These are phyloP conservation scores for Papilio elwesi DNA, from an alignment of 2,888 invertebrate genomes.

Conservation along the genomic window DNA sequence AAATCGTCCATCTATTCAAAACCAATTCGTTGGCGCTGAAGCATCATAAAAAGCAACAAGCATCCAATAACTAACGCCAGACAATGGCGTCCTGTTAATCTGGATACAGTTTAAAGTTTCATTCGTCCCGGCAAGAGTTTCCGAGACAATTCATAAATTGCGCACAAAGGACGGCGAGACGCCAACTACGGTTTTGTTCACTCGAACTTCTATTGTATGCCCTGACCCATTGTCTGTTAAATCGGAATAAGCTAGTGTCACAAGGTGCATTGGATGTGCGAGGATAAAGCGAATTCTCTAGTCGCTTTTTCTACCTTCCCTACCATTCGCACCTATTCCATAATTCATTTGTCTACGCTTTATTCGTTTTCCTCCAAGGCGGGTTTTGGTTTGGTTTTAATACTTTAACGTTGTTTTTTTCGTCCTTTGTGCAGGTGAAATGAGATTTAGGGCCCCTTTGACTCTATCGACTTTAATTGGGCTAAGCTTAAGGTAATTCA, in stretches of 20 bases:
- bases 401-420: background rate
- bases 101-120: slow-evolving; percentile 48
- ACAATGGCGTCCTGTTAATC: slow-evolving; percentile 44
- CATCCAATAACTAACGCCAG: slow-evolving; percentile 41
- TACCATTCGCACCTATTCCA: slow-evolving; percentile 18
- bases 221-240: slow-evolving; percentile 50
- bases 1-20: slow-evolving; percentile 4
- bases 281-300: slow-evolving; percentile 41
- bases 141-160: slow-evolving; percentile 52
- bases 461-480: background rate
- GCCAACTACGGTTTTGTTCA: slow-evolving; percentile 50
- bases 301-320: slow-evolving; percentile 21
- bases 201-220: slow-evolving; percentile 50
- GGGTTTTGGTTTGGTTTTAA: slow-evolving; percentile 17
- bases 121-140: slow-evolving; percentile 43
- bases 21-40: slow-evolving; percentile 11
- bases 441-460: background rate
- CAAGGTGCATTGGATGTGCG: slow-evolving; percentile 43
- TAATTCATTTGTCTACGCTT: slow-evolving; percentile 28
- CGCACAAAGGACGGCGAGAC: slow-evolving; percentile 48
- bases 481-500: too few relatives aligned
- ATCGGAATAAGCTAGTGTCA: slow-evolving; percentile 53
- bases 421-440: background rate
- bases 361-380: background rate
- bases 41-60: slow-evolving; percentile 40